Percentiles rank a stretch among this genome's conserved stretches.
These are phyloP conservation scores for Odocoileus virginianus DNA, from an alignment of 2,113 vertebrate species.

Conservation along the genomic window DNA sequence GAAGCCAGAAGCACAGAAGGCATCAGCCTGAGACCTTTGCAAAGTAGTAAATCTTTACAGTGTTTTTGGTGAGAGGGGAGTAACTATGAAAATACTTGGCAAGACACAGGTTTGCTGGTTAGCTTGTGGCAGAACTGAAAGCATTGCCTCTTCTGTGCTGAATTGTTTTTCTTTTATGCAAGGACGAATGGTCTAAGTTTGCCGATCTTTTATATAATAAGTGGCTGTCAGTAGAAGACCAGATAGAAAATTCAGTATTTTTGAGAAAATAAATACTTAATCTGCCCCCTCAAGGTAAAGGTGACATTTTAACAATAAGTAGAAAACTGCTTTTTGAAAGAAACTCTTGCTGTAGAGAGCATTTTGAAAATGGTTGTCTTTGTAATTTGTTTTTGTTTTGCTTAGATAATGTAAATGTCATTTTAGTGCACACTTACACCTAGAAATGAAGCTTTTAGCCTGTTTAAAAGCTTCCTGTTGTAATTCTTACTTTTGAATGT, in stretches of 20 bases:
- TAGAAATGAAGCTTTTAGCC: not conserved
- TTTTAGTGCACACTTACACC: not conserved
- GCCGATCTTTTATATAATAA: not conserved
- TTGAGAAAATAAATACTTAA: slow-evolving; percentile 15
- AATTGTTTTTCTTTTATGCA: not conserved
- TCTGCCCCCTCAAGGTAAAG: not conserved
- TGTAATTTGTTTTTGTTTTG: not conserved
- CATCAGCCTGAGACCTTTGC: not conserved
- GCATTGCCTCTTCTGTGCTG: not conserved
- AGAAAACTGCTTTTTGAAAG: slow-evolving; percentile 22
- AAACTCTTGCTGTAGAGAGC: not conserved
- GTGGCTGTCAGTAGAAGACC: not conserved
- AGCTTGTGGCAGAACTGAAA: not conserved
- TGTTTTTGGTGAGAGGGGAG: not conserved
- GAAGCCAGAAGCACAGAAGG: not conserved
- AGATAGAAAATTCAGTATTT: not conserved
- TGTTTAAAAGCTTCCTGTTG: not conserved
- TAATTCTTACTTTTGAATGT: not conserved
- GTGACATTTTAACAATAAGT: slow-evolving; percentile 7
- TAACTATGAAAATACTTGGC: not conserved
- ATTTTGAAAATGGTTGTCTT: not conserved
- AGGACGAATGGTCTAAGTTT: not conserved
- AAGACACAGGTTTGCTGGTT: not conserved
- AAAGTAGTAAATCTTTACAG: not conserved
- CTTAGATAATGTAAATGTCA: not conserved